Conservation (phyloP, 2,113 vertebrate genomes). For the Pipa parva region DNA sequence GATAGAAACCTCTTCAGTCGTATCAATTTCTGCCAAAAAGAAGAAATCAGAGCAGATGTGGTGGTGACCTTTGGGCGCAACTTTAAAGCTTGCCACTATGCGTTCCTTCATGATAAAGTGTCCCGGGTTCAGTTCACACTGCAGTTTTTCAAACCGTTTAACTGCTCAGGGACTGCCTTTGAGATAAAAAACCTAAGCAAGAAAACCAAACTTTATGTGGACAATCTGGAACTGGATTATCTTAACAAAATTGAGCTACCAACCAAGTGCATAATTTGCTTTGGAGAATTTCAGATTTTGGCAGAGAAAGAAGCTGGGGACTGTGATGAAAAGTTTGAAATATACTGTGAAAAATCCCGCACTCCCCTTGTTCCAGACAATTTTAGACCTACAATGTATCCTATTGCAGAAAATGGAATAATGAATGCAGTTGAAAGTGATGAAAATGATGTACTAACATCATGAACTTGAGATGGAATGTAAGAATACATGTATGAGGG, state of each 20-base stretch:
- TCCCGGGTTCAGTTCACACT: constrained; percentile 80
- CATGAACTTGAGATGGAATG: no score
- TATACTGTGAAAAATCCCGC: constrained; percentile 63
- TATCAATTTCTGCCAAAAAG: constrained; percentile 54
- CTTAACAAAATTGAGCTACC: constrained; percentile 77
- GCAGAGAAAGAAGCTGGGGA: constrained; percentile 71
- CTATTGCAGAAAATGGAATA: constrained; percentile 44
- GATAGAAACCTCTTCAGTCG: constrained; percentile 56
- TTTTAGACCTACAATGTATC: constrained; percentile 34
- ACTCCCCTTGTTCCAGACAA: constrained; percentile 66
- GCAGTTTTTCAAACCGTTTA: constrained; percentile 65
- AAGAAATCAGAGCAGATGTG: constrained; percentile 62
- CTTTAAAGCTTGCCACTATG: constrained; percentile 62
- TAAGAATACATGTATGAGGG: no score
- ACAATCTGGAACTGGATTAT: constrained; percentile 63
- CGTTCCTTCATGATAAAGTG: constrained; percentile 66
- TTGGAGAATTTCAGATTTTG: constrained; percentile 79
- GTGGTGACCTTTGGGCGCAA: constrained; percentile 74
- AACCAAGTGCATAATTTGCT: constrained; percentile 66
- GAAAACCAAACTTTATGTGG: constrained; percentile 64
- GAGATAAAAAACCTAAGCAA: constrained; percentile 87
- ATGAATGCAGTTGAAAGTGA: constrained; percentile 56
- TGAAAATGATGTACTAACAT: constrained; percentile 53
- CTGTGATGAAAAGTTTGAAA: constrained; percentile 71
- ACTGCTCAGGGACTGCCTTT: constrained; percentile 62